Percentiles rank a stretch among this genome's conserved stretches.
Conservation (phyloP, 1,140 invertebrate species). For the Drosophila aff. region DNA sequence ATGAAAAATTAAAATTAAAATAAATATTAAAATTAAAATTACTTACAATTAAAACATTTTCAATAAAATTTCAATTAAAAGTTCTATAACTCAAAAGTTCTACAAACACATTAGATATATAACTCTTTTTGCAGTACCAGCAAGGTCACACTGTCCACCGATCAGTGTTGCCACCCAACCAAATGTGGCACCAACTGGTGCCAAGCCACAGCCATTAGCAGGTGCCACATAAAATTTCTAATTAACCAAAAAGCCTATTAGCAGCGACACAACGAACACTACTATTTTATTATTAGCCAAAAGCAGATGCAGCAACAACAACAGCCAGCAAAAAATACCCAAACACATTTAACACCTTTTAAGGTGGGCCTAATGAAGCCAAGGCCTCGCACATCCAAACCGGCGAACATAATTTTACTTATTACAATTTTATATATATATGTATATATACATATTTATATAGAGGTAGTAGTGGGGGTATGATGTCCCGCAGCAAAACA, state of each 20-base stretch:
- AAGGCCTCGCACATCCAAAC: conserved; percentile 37
- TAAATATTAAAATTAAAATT: background rate
- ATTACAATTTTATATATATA: conserved; percentile 74
- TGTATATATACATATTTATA: conserved; percentile 56
- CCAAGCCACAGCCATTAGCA: conserved; percentile 40
- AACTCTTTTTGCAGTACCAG: background rate
- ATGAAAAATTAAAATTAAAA: background rate
- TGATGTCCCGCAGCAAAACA: conserved; percentile 51
- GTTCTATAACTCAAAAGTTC: background rate
- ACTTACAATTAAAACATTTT: background rate
- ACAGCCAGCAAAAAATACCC: conserved; percentile 31
- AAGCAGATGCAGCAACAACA: conserved; percentile 28
- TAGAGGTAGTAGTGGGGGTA: background rate
- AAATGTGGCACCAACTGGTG: conserved; percentile 26
- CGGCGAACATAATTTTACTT: conserved; percentile 73
- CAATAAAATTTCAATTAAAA: no score
- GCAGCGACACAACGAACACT: conserved; percentile 53
- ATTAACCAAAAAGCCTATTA: conserved; percentile 82
- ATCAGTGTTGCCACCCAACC: conserved; percentile 12
- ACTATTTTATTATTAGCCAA: conserved; percentile 57
- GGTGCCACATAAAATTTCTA: conserved; percentile 73
- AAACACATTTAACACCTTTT: conserved; percentile 72
- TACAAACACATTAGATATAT: background rate
- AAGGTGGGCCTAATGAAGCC: conserved; percentile 60
- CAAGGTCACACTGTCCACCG: conserved; percentile 26